Base-by-base conservation (phyloP, 2,888 invertebrate species). In the Monochamus alternatus region DNA sequence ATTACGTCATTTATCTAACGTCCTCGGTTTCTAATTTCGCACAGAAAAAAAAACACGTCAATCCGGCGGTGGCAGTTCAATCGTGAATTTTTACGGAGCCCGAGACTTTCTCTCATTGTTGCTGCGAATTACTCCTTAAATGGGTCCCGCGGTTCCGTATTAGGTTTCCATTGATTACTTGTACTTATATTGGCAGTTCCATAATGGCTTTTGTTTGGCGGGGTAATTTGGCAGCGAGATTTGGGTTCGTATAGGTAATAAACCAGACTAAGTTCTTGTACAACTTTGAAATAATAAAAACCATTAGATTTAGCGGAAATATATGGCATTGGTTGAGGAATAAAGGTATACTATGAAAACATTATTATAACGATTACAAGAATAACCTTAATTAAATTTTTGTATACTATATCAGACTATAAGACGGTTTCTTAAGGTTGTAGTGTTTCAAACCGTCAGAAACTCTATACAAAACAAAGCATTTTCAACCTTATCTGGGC, bases 41-140 rank as follows among this genome's bases (percentile, higher is more conserved):
- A 83, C 82, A 83, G n/a, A n/a, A n/a, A n/a, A 22, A 82, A 82
- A 83, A 77, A 80, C 78, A 76, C 78, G 81, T 84, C 84, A 83
- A 82, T 82, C 80, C 59, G 47, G 55, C 68, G 72, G 73, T 81
- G 79, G 78, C 81, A 80, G 80, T 74, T 79, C 80, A 78, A 78
- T 75, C 64, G 52, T 55, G 66, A 31, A 66, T 66, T 66, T 66
- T 66, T 66, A 14, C 66, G 73, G 71, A 55, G 47, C 47, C 22
- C 73, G 51, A 75, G 78, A 76, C 72, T 78, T 80, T 80, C 75
- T 74, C 75, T 72, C 66, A 75, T 75, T 73, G 75, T 76, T 75
- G 30, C 47, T 67, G 72, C 63, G 66, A 78, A 78, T 70, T 66
- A 63, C 66, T 66, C 43, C 64, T 58, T 47, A 62, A 70, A 75